Conservation (phyloP, 2,113 vertebrate genomes). For the Elaphurus davidianus region DNA sequence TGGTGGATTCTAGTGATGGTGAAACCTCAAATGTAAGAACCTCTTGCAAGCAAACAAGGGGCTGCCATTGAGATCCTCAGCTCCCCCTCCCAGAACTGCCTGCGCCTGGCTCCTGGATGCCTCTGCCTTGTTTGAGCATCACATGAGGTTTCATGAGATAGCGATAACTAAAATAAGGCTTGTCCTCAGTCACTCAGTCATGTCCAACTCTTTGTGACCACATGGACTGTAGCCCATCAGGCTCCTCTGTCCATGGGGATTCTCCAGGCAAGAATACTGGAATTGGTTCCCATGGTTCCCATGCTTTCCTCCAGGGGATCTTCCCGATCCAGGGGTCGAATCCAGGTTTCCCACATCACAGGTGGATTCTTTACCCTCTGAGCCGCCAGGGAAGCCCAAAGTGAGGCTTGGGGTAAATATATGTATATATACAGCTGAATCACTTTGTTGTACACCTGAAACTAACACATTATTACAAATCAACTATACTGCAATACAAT, state of each 20-base stretch:
- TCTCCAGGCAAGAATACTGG: background rate
- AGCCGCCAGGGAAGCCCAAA: background rate
- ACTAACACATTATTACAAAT: background rate
- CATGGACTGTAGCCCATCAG: background rate
- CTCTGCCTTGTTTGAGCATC: background rate
- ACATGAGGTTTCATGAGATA: fast-evolving
- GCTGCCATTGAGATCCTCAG: fast-evolving
- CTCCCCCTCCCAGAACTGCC: fast-evolving
- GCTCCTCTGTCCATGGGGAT: background rate
- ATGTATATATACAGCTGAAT: background rate
- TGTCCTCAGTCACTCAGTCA: background rate
- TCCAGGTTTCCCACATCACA: background rate
- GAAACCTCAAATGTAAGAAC: fast-evolving
- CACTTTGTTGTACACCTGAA: background rate
- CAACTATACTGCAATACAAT: background rate
- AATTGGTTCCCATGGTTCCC: background rate
- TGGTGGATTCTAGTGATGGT: fast-evolving
- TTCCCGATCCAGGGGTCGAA: background rate
- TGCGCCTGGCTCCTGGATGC: fast-evolving
- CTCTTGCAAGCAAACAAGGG: fast-evolving
- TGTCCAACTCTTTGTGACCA: background rate
- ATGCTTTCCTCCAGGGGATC: background rate
- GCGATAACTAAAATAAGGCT: background rate
- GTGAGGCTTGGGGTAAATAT: background rate
- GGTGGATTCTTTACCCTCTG: background rate